Percentiles rank a stretch among this genome's conserved stretches.
phyloP scores from a whole-genome alignment of 2,888 invertebrate genomes.

The Palloptera scutellata region DNA sequence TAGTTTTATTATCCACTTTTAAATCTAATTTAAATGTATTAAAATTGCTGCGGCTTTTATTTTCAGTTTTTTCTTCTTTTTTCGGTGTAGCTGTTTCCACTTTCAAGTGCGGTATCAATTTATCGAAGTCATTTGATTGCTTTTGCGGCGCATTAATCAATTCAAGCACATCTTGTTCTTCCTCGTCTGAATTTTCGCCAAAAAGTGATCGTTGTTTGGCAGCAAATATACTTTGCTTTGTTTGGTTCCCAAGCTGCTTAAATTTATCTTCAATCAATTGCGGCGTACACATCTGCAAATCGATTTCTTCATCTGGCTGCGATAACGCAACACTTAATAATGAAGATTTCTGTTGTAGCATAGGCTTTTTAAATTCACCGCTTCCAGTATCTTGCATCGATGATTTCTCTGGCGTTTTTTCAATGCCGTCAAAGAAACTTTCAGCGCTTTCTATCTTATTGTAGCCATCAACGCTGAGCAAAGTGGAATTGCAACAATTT shows the following conservation, averaged over 20 bases:
- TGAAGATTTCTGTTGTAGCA: slow-evolving; percentile 19
- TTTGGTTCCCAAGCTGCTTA: neutral
- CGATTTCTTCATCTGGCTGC: slow-evolving; percentile 33
- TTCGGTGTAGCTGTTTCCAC: neutral
- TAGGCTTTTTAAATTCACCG: slow-evolving; percentile 10
- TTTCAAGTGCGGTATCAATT: slow-evolving; percentile 38
- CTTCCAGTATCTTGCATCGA: neutral
- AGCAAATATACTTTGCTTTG: slow-evolving; percentile 19
- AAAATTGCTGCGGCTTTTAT: neutral
- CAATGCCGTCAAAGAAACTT: slow-evolving; percentile 25
- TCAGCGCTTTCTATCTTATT: slow-evolving; percentile 18
- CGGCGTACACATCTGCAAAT: slow-evolving; percentile 41
- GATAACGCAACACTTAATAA: slow-evolving; percentile 12
- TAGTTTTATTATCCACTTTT: slow-evolving; percentile 18
- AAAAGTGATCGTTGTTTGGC: slow-evolving; percentile 36
- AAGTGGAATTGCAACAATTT: slow-evolving; percentile 26
- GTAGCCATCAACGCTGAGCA: slow-evolving; percentile 17
- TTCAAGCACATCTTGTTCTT: slow-evolving; percentile 36
- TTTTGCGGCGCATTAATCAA: slow-evolving; percentile 34
- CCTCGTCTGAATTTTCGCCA: slow-evolving; percentile 37
- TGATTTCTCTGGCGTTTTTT: slow-evolving; percentile 22
- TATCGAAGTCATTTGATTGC: slow-evolving; percentile 40
- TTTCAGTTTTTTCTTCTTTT: neutral
- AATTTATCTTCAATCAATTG: slow-evolving; percentile 38
- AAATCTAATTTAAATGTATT: slow-evolving; percentile 5